A percentile compares a stretch with the other conserved stretches of the same genome.
Evolutionary conservation across 2,888 invertebrate species (phyloP).

Genomic region (Spialia ferax): DNA sequence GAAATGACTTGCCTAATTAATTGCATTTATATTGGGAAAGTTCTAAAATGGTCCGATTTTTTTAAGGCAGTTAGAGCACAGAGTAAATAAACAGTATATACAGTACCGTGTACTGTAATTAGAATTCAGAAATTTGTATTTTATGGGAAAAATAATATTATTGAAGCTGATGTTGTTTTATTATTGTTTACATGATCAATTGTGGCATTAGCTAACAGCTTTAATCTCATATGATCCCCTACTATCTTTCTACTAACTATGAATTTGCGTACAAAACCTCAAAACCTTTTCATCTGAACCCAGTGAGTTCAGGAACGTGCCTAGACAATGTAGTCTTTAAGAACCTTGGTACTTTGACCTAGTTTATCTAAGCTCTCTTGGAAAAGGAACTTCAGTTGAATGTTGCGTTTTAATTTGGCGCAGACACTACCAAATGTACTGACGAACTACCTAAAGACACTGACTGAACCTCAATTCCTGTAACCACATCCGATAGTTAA

Average conservation of each 20-base stretch:
- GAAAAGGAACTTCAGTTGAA: neutral
- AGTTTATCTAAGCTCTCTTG: neutral
- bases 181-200: too few species aligned
- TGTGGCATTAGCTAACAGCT: too few species aligned
- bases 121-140: too few species aligned
- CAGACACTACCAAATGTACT: neutral
- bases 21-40: slow-evolving; percentile 2
- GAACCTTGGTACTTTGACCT: neutral
- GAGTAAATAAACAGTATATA: too few species aligned
- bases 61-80: too few species aligned
- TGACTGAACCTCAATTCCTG: slow-evolving; percentile 29
- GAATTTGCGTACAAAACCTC: too few species aligned
- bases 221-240: too few species aligned
- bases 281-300: neutral
- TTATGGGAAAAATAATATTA: too few species aligned
- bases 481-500: slow-evolving; percentile 32
- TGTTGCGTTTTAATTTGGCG: neutral
- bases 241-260: too few species aligned
- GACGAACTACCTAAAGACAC: neutral
- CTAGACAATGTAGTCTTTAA: neutral
- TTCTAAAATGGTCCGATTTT: neutral
- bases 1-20: neutral
- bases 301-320: neutral
- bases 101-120: too few species aligned
- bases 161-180: too few species aligned